Evolutionary conservation across 2,797 vertebrate species (phyloP).

Genomic region (Glyptemys insculpta): DNA sequence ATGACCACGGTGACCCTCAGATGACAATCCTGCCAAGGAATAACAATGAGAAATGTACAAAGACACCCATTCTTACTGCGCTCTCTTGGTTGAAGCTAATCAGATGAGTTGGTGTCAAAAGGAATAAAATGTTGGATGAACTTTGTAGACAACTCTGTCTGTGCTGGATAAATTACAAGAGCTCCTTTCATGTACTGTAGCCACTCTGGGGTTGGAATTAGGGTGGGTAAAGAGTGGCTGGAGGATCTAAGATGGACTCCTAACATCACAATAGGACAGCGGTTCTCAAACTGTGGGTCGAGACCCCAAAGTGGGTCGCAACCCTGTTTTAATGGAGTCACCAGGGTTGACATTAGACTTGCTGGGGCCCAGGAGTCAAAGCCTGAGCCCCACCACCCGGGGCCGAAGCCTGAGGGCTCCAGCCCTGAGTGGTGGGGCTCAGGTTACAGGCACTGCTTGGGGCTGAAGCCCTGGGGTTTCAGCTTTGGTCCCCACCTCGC

Average conservation of each 20-base stretch:
- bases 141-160: neutral
- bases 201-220: fast-evolving
- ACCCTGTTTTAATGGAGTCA: too few species aligned
- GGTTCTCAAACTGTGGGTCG: too few species aligned
- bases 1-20: neutral
- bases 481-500: too few species aligned
- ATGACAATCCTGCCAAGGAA: neutral
- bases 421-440: too few species aligned
- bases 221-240: neutral
- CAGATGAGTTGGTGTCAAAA: neutral
- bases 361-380: too few species aligned
- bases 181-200: fast-evolving
- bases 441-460: too few species aligned
- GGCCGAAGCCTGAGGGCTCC: too few species aligned
- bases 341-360: too few species aligned
- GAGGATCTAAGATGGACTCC: neutral
- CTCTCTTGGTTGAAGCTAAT: neutral
- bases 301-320: too few species aligned
- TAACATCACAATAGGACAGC: neutral
- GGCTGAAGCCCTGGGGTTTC: too few species aligned
- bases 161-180: fast-evolving
- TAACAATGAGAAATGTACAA: neutral
- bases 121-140: neutral
- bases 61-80: fast-evolving
- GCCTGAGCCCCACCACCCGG: too few species aligned